Conservation (phyloP, 2,888 invertebrate species). For the Cosmia pyralina region DNA sequence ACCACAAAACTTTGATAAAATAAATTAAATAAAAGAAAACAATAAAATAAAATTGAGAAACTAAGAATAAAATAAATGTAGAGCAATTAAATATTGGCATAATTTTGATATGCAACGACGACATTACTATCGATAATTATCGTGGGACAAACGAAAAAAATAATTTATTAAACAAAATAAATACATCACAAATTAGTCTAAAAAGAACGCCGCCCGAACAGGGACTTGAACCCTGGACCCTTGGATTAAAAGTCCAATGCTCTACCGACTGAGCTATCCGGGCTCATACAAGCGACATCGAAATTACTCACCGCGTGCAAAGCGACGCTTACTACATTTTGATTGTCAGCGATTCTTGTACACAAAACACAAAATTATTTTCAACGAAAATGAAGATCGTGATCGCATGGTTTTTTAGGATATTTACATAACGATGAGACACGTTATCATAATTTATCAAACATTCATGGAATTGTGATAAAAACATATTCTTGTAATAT, state of each 20-base stretch:
- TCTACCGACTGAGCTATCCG: slow-evolving; percentile 91
- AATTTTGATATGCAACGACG: background rate
- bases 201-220: slow-evolving; percentile 85
- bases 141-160: background rate
- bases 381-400: background rate
- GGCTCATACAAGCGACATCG: slow-evolving; percentile 63
- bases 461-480: background rate
- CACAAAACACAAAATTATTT: background rate
- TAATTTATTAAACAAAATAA: background rate
- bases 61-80: background rate
- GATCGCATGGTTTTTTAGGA: slow-evolving; percentile 1
- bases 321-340: slow-evolving; percentile 30
- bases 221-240: slow-evolving; percentile 91
- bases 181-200: background rate
- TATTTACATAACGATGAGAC: slow-evolving; percentile 12
- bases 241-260: slow-evolving; percentile 91
- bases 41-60: no score
- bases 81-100: background rate
- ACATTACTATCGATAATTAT: background rate
- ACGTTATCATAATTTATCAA: slow-evolving; percentile 10
- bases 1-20: background rate
- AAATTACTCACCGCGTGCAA: slow-evolving; percentile 65
- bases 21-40: no score
- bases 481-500: background rate
- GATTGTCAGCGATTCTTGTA: background rate